Evolutionary conservation across 2,797 vertebrate genomes (phyloP).

Genomic region (Holocentrus rufus): DNA sequence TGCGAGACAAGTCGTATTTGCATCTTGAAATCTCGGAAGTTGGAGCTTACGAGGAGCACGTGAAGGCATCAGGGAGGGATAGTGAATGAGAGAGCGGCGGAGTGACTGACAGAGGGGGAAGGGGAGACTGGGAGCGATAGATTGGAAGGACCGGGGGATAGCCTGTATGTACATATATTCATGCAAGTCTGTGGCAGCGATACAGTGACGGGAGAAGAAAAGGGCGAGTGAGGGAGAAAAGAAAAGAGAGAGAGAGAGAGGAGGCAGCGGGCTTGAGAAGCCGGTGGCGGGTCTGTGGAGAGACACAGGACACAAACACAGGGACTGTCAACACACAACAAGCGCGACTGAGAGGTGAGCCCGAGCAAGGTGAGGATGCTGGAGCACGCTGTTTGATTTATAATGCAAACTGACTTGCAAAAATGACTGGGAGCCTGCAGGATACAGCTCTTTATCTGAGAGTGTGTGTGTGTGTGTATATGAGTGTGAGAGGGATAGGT

Average conservation of each 20-base stretch:
- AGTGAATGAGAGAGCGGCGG: constrained; percentile 10
- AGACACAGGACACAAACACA: background rate
- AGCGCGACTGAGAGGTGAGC: constrained; percentile 34
- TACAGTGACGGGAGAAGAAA: constrained; percentile 11
- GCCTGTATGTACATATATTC: background rate
- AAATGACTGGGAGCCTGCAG: too few relatives aligned
- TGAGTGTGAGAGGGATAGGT: background rate
- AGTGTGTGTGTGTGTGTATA: background rate
- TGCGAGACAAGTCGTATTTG: background rate
- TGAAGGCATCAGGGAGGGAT: constrained; percentile 52
- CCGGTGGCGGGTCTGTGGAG: background rate
- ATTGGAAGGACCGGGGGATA: constrained; percentile 36
- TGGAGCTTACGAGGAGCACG: constrained; percentile 28
- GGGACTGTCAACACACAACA: constrained; percentile 7
- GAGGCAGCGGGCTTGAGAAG: constrained; percentile 2
- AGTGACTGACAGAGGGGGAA: constrained; percentile 40
- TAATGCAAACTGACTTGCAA: constrained; percentile 9
- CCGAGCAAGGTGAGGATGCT: constrained; percentile 61
- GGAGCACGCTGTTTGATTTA: background rate
- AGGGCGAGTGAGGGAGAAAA: constrained; percentile 1
- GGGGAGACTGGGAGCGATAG: constrained; percentile 41
- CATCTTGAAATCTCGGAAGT: background rate
- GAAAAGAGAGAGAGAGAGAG: background rate
- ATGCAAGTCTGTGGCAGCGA: constrained; percentile 24
- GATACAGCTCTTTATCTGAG: background rate